Evolutionary conservation across 2,797 vertebrate genomes (phyloP).

Genomic region (Acropternis orthonyx): DNA sequence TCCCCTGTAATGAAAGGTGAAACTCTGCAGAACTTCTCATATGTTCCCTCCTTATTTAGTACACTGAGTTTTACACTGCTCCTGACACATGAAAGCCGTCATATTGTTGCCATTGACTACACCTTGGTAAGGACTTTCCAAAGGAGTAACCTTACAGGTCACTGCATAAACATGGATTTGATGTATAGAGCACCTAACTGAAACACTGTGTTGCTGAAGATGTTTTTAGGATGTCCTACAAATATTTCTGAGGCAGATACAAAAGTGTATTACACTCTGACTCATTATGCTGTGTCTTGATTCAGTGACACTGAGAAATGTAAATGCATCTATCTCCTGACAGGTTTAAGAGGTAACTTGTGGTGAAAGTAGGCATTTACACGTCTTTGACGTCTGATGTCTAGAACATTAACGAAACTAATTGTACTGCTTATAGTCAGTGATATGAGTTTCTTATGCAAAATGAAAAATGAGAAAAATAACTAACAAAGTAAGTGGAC

Average conservation of each 20-base stretch:
- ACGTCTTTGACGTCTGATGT: not conserved
- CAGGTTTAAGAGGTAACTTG: not conserved
- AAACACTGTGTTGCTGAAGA: not conserved
- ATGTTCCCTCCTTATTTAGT: conserved; percentile 32
- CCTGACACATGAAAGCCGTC: conserved; percentile 21
- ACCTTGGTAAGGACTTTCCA: conserved; percentile 27
- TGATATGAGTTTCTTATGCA: not conserved
- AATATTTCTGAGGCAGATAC: conserved; percentile 34
- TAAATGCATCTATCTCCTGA: not conserved
- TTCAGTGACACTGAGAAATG: not conserved
- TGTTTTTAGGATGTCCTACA: conserved; percentile 44
- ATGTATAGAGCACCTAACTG: conserved; percentile 26
- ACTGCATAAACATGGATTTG: conserved; percentile 27
- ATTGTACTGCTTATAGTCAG: not conserved
- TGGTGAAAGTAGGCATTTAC: not conserved
- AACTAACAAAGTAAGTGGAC: not conserved
- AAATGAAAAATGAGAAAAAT: not conserved
- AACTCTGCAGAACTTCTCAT: not conserved
- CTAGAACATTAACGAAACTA: conserved; percentile 18
- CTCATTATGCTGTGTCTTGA: conserved; percentile 15
- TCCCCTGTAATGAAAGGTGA: conserved; percentile 46
- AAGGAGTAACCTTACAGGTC: not conserved
- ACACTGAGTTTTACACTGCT: conserved; percentile 18
- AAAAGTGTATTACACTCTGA: not conserved
- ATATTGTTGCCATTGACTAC: not conserved